phyloP scores from a whole-genome alignment of 2,888 invertebrate species.

The Drosophila siamana region DNA sequence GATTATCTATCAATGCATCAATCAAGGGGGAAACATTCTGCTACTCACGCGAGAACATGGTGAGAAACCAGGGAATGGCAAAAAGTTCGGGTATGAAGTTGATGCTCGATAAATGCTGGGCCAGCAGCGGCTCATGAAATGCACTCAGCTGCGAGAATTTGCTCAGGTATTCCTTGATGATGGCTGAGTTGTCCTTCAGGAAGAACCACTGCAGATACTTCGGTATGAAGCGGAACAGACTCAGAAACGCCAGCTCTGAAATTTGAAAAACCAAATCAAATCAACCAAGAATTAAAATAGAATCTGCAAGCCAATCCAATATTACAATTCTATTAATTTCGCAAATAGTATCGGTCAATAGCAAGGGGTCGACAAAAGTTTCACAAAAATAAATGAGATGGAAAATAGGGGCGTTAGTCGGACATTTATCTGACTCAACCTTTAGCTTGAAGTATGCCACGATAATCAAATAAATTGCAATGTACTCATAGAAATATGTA shows the following conservation, averaged over 20 bases:
- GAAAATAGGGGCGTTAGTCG: too few relatives aligned
- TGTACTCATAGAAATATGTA: too few relatives aligned
- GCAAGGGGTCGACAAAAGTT: too few relatives aligned
- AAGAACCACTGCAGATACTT: slow-evolving; percentile 99
- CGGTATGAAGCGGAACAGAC: slow-evolving; percentile 97
- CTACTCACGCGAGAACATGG: slow-evolving; percentile 98
- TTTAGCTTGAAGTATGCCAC: too few relatives aligned
- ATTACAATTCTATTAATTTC: too few relatives aligned
- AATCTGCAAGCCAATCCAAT: too few relatives aligned
- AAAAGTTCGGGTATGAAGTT: slow-evolving; percentile 98
- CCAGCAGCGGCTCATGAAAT: slow-evolving; percentile 96
- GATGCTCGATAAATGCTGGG: slow-evolving; percentile 95
- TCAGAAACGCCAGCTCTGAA: slow-evolving; percentile 97
- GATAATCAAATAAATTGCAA: too few relatives aligned
- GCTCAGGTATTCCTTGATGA: slow-evolving; percentile 98
- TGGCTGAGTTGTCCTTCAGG: slow-evolving; percentile 97
- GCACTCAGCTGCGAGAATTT: slow-evolving; percentile 98
- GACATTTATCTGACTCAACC: too few relatives aligned
- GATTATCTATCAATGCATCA: too few relatives aligned
- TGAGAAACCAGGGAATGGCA: slow-evolving; percentile 99
- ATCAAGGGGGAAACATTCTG: background rate
- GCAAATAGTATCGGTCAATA: too few relatives aligned
- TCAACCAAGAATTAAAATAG: background rate
- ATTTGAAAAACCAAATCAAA: background rate
- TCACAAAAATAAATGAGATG: too few relatives aligned